These are phyloP conservation scores for Platichthys stellatus DNA, from an alignment of 2,113 vertebrate genomes.

Conservation along the genomic window DNA sequence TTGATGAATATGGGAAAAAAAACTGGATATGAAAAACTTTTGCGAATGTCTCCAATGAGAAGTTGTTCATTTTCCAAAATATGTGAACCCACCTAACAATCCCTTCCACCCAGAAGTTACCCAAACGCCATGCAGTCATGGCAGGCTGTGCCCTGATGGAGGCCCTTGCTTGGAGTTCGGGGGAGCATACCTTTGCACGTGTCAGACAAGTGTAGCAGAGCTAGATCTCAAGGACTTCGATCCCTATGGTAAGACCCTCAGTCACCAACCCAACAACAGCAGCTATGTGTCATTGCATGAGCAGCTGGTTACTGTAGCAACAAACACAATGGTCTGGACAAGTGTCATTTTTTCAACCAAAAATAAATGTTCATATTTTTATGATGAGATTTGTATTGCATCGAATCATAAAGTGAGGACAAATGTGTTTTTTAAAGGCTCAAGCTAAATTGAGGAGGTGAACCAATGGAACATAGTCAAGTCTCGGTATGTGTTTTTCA, in stretches of 20 bases:
- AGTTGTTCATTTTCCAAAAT: not conserved
- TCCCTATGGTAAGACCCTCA: constrained; percentile 76
- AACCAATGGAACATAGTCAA: constrained; percentile 75
- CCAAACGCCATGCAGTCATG: constrained; percentile 91
- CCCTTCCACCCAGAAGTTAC: constrained; percentile 87
- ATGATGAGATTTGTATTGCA: constrained; percentile 15
- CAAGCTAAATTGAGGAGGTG: constrained; percentile 37
- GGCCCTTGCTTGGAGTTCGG: constrained; percentile 95
- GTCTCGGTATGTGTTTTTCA: constrained; percentile 83
- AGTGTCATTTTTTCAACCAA: constrained; percentile 21
- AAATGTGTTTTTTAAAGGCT: constrained; percentile 37
- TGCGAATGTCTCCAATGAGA: not conserved
- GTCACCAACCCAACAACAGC: constrained; percentile 35
- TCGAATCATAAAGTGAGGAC: constrained; percentile 38
- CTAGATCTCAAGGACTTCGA: constrained; percentile 86
- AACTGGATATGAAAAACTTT: not conserved
- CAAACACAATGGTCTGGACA: constrained; percentile 34
- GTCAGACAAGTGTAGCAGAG: constrained; percentile 84
- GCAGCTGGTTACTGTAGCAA: constrained; percentile 50
- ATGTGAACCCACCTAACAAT: constrained; percentile 9
- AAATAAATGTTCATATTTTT: constrained; percentile 14
- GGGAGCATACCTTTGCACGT: constrained; percentile 93
- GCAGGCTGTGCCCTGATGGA: constrained; percentile 90
- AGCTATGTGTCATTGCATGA: constrained; percentile 29
- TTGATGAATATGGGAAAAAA: constrained; percentile 9